A percentile compares a stretch with the other conserved stretches of the same genome.
These are phyloP conservation scores for Neostethus bicornis DNA, from an alignment of 2,797 vertebrate species.

Conservation along the genomic window DNA sequence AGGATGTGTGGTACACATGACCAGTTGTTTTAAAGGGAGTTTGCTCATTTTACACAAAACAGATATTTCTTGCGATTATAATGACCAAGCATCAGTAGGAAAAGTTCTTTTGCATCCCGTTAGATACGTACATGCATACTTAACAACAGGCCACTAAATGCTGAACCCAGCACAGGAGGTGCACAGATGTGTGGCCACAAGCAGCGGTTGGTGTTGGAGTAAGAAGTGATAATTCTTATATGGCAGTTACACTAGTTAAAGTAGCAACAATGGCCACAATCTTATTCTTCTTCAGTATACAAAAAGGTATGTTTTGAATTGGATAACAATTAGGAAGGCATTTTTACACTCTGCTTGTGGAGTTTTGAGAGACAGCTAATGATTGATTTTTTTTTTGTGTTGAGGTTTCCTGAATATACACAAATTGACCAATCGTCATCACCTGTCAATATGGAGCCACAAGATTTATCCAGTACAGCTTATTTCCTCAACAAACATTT, in stretches of 20 bases:
- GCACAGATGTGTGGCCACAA: conserved; percentile 79
- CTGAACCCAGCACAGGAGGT: conserved; percentile 77
- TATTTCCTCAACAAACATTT: conserved; percentile 20
- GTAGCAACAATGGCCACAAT: conserved; percentile 57
- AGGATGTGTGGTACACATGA: conserved; percentile 16
- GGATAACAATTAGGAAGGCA: conserved; percentile 61
- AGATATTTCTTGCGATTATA: conserved; percentile 45
- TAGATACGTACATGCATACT: conserved; percentile 27
- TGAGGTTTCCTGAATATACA: conserved; percentile 54
- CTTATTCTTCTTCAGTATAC: background rate
- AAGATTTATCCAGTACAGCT: conserved; percentile 41
- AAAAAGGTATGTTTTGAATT: conserved; percentile 15
- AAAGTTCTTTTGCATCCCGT: conserved; percentile 23
- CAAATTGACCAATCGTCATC: conserved; percentile 52
- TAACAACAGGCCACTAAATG: conserved; percentile 54
- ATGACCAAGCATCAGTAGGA: conserved; percentile 62
- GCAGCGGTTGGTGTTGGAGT: conserved; percentile 74
- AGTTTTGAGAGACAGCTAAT: conserved; percentile 64
- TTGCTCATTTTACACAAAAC: conserved; percentile 47
- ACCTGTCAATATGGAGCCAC: conserved; percentile 43
- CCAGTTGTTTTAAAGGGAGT: conserved; percentile 22
- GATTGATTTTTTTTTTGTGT: conserved; percentile 75
- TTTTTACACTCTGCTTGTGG: conserved; percentile 65
- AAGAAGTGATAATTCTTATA: conserved; percentile 69
- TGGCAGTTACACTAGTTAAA: conserved; percentile 52